phyloP scores from a whole-genome alignment of 2,113 vertebrate genomes.

The Condylura cristata region DNA sequence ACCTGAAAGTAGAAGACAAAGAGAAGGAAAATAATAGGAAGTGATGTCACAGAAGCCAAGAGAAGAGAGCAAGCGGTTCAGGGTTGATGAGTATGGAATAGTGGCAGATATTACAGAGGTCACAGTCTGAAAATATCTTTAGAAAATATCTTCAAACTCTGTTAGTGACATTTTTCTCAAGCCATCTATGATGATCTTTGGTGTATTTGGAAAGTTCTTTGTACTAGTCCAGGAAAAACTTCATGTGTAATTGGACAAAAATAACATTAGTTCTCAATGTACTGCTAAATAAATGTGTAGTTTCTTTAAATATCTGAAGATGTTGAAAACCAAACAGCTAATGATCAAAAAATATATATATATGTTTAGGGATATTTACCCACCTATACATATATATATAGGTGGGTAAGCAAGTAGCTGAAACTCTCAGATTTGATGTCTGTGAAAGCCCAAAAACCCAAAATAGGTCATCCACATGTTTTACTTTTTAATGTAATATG shows the following conservation, averaged over 20 bases:
- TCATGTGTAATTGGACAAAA: neutral
- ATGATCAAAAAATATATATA: too few relatives aligned
- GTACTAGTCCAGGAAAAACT: neutral
- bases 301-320: slow-evolving; percentile 38
- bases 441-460: neutral
- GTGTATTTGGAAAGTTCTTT: neutral
- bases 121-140: neutral
- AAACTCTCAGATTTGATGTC: neutral
- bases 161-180: neutral
- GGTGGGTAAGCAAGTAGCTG: neutral
- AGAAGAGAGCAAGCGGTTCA: neutral
- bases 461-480: neutral
- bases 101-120: neutral
- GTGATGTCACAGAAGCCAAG: neutral
- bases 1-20: neutral
- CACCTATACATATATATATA: neutral
- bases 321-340: slow-evolving; percentile 14
- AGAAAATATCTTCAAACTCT: neutral
- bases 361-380: too few relatives aligned
- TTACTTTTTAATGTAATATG: neutral
- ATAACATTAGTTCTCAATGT: neutral
- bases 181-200: neutral
- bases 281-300: neutral
- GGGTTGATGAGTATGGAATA: neutral
- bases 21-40: slow-evolving; percentile 1